These are phyloP conservation scores for Adelognathus sp. DNA, from an alignment of 2,888 invertebrate genomes.

Conservation along the genomic window DNA sequence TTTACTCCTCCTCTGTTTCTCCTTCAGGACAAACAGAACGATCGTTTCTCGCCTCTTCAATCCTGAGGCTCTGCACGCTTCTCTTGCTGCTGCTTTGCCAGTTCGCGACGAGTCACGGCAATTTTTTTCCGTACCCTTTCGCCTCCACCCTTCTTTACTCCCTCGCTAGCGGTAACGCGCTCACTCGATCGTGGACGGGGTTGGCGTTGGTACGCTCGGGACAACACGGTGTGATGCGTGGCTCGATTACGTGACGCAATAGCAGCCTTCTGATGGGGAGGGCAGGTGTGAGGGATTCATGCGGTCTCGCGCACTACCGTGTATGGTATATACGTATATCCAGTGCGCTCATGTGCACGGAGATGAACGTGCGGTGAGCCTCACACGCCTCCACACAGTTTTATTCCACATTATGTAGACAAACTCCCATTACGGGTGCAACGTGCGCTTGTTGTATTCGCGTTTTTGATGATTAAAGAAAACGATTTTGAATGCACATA, in stretches of 20 bases:
- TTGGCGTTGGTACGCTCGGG: conserved; percentile 19
- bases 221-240: conserved; percentile 49
- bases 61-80: not conserved
- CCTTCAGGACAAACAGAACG: conserved; percentile 37
- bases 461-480: not conserved
- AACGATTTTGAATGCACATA: not conserved
- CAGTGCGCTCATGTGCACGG: not conserved
- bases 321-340: not conserved
- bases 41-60: conserved; percentile 20
- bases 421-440: not conserved
- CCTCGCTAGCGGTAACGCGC: conserved; percentile 40
- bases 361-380: conserved; percentile 21
- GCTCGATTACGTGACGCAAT: conserved; percentile 64
- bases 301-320: conserved; percentile 34
- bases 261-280: conserved; percentile 56
- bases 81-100: not conserved
- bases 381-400: not conserved
- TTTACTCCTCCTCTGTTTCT: conserved; percentile 40
- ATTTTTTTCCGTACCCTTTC: conserved; percentile 31
- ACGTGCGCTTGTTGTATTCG: not conserved
- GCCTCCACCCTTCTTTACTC: conserved; percentile 12
- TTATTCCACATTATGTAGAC: not conserved
- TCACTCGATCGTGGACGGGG: conserved; percentile 49
- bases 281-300: conserved; percentile 68
- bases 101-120: not conserved